These are phyloP conservation scores for Amblyornis subalaris DNA, from an alignment of 2,113 vertebrate species.

Conservation along the genomic window DNA sequence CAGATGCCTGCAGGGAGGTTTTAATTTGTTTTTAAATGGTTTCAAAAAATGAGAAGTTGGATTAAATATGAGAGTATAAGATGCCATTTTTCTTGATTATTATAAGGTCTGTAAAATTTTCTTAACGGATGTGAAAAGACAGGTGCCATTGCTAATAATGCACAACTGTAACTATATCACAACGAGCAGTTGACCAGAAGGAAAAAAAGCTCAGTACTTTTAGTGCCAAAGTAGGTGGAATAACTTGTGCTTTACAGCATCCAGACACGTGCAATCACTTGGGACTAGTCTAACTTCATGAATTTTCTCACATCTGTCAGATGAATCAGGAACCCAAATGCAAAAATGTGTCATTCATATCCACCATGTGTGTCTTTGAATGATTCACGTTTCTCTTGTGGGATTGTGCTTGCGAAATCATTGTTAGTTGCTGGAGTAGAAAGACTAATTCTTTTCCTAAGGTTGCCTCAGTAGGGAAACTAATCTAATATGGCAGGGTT, in stretches of 20 bases:
- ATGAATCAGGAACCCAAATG: conserved; percentile 34
- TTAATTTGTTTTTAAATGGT: neutral
- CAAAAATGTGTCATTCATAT: neutral
- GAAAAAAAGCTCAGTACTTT: neutral
- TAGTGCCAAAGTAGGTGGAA: conserved; percentile 10
- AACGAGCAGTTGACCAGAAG: neutral
- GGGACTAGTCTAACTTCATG: conserved; percentile 26
- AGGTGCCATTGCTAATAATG: neutral
- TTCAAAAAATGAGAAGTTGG: neutral
- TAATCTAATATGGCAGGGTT: neutral
- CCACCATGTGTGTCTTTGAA: neutral
- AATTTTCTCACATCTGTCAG: conserved; percentile 35
- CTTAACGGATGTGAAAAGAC: neutral
- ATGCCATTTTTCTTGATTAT: neutral
- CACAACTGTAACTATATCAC: neutral
- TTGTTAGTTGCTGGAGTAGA: neutral
- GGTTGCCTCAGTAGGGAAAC: neutral
- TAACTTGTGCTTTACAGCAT: conserved; percentile 27
- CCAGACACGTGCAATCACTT: neutral
- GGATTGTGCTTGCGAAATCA: neutral
- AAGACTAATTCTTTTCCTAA: neutral
- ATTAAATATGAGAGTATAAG: neutral
- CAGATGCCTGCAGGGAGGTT: neutral
- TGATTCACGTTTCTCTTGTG: neutral
- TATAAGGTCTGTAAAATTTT: neutral